Percentiles rank a stretch among this genome's conserved stretches.
phyloP scores from a whole-genome alignment of 2,113 vertebrate genomes.

The Papio anubis region DNA sequence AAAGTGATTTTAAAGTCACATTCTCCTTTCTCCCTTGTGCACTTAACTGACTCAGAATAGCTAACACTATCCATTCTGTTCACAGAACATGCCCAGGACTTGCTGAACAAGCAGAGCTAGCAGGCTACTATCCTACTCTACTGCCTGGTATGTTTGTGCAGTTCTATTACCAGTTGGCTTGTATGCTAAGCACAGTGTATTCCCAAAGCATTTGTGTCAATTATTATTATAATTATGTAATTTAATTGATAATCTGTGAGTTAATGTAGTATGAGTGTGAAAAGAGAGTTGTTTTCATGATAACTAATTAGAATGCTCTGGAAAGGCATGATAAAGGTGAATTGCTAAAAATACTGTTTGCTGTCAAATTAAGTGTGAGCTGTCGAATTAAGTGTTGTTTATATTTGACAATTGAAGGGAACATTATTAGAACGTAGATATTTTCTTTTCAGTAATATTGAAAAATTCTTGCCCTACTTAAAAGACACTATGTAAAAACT shows the following conservation, averaged over 20 bases:
- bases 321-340: conserved; percentile 8
- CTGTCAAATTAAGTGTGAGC: conserved; percentile 25
- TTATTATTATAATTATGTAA: conserved; percentile 46
- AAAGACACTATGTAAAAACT: neutral
- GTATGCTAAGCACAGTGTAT: neutral
- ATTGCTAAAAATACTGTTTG: conserved; percentile 9
- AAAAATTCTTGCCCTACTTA: neutral
- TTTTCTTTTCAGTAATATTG: conserved; percentile 5
- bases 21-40: neutral
- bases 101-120: neutral
- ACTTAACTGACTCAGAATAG: neutral
- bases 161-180: neutral
- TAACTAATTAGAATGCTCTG: conserved; percentile 41
- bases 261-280: conserved; percentile 48
- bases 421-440: neutral
- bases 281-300: conserved; percentile 40
- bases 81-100: neutral
- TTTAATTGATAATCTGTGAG: conserved; percentile 50
- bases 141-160: neutral
- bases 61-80: neutral
- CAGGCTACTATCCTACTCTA: neutral
- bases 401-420: neutral
- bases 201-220: neutral
- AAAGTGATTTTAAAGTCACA: conserved; percentile 1
- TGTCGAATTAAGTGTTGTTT: neutral